Base-by-base conservation (phyloP, 2,113 vertebrate species). In the Nibea albiflora region DNA sequence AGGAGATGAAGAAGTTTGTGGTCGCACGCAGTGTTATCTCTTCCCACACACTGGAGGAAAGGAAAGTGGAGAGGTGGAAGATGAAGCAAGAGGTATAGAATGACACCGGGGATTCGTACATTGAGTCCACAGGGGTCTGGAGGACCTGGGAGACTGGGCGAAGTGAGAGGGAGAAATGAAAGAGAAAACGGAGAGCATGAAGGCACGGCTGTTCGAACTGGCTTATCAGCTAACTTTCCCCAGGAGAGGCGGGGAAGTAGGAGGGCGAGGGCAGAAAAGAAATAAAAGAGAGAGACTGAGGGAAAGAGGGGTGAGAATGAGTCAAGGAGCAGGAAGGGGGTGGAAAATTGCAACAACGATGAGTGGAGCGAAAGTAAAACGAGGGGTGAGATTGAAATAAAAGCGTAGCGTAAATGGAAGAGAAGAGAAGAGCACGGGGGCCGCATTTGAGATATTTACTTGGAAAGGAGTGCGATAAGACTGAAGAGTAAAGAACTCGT, bases 201-300 rank as follows among this genome's bases (percentile, higher is more conserved):
- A 85, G 76, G 57, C 71, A 58, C 85, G 83, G 80, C 72, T 8
- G 10, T 58, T 83, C 35, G 1, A 79, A 85, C 49, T 3, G 15
- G 78, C 87, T 89, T 89, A 83, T 89, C 89, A 42, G 62, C 61
- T 15, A 35, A 70, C 73, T 68, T 88, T 47, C 56, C 74, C 57
- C 79, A 1, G 61, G 84, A 76, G 73, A 86, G 78, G 68, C 14
- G 0, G 65, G 19, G 73, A 56, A 22, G 82, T 31, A 28, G 24
- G 69, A 76, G 76, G 49, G 76, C 0, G 57, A 58, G 31, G 71
- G 73, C 8, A 17, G 22, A 28, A 66, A 66, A 50, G 44, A 64
- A 56, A 80, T 54, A n/a, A 42, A 84, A 70, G 22, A 26, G 47
- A 61, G 56, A 67, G 50, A 22, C 5, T 44, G 44, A 73, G 77